Evolutionary conservation across 2,888 invertebrate species (phyloP).

Genomic region (Belgica antarctica): DNA sequence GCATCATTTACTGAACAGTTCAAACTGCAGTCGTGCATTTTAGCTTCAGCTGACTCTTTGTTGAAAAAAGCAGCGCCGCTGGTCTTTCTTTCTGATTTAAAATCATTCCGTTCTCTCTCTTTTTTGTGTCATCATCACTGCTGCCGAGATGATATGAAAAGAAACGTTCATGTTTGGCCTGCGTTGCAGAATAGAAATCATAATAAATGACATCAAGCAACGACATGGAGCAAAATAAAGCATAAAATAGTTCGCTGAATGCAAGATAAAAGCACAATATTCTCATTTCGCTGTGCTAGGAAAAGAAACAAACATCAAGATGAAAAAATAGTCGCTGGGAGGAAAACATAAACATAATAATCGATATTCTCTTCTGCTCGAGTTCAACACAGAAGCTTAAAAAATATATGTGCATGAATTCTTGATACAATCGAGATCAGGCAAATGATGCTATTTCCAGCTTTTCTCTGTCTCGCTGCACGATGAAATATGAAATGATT

Average conservation of each 20-base stretch:
- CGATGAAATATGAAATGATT: too few species aligned
- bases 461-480: neutral
- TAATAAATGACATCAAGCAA: constrained; percentile 36
- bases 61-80: too few species aligned
- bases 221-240: constrained; percentile 14
- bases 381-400: neutral
- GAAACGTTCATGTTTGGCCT: neutral
- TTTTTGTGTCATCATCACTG: neutral
- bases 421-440: constrained; percentile 16
- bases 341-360: constrained; percentile 34
- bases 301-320: neutral
- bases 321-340: constrained; percentile 11
- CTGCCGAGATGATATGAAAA: neutral
- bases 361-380: constrained; percentile 22
- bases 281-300: too few species aligned
- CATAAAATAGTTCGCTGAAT: neutral
- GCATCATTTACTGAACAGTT: too few species aligned
- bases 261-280: neutral
- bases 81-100: too few species aligned
- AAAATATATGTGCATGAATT: constrained; percentile 29
- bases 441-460: neutral
- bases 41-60: too few species aligned
- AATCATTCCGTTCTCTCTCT: too few species aligned
- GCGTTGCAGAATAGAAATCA: neutral
- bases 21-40: too few species aligned